Percentiles rank a stretch among this genome's conserved stretches.
phyloP scores from a whole-genome alignment of 2,113 vertebrate genomes.

The Herpetotheres cachinnans region DNA sequence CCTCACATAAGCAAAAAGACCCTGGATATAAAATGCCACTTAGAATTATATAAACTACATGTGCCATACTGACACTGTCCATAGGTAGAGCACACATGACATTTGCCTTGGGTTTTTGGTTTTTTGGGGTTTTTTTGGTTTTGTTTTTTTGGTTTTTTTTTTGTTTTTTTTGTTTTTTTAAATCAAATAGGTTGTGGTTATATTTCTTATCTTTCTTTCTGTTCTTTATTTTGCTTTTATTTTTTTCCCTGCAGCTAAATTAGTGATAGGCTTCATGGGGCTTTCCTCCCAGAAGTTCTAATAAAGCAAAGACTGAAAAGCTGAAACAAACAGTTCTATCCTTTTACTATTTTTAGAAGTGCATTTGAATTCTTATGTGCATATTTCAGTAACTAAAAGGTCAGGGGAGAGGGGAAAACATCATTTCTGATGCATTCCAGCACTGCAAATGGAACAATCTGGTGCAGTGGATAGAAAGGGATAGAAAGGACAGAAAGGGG shows the following conservation, averaged over 20 bases:
- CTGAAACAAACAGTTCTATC: slow-evolving; percentile 6
- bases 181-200: not conserved
- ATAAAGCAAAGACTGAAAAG: not conserved
- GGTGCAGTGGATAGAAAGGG: not conserved
- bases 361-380: slow-evolving; percentile 7
- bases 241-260: not conserved
- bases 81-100: not conserved
- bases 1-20: not conserved
- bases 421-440: not conserved
- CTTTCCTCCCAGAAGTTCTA: not conserved
- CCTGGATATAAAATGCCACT: not conserved
- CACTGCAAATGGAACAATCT: not conserved
- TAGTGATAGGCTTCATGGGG: not conserved
- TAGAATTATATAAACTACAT: not conserved
- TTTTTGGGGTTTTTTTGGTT: no score
- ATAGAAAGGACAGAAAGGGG: not conserved
- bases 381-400: slow-evolving; percentile 33
- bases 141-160: no score
- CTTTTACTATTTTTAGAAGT: slow-evolving; percentile 27
- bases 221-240: not conserved
- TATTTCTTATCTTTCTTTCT: not conserved
- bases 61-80: not conserved
- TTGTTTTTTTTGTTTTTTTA: not conserved
- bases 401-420: not conserved
- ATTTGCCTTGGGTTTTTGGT: no score